These are phyloP conservation scores for Hestina assimilis DNA, from an alignment of 1,140 invertebrate genomes.

Conservation along the genomic window DNA sequence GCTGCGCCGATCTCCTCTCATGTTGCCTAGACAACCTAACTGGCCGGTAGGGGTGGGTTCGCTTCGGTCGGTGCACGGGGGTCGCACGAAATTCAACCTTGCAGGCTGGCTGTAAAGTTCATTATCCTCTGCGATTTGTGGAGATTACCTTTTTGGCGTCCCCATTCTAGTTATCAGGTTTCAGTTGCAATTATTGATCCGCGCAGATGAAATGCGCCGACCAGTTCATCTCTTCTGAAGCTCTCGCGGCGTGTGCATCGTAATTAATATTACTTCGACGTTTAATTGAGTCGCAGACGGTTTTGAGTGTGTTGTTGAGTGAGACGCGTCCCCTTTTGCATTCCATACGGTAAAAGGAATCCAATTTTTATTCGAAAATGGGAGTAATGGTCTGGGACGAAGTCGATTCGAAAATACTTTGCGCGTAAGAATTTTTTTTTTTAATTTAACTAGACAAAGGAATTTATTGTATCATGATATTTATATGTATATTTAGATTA, in stretches of 20 bases:
- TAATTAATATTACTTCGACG: neutral
- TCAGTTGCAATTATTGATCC: slow-evolving; percentile 35
- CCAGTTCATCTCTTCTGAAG: slow-evolving; percentile 15
- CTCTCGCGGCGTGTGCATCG: neutral
- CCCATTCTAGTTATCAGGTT: slow-evolving; percentile 8
- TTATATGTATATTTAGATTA: too few species aligned
- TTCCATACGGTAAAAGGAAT: neutral
- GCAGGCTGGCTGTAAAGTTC: neutral
- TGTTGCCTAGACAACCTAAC: slow-evolving; percentile 13
- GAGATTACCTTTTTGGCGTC: slow-evolving; percentile 15
- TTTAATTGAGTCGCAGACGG: neutral
- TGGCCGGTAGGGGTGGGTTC: slow-evolving; percentile 8
- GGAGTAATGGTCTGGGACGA: slow-evolving; percentile 26
- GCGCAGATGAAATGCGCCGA: slow-evolving; percentile 28
- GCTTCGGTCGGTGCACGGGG: neutral
- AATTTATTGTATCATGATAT: too few species aligned
- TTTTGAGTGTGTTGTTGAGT: neutral
- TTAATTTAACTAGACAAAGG: too few species aligned
- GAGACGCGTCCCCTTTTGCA: neutral
- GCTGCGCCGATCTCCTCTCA: slow-evolving; percentile 22
- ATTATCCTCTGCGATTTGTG: neutral
- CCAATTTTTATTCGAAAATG: neutral
- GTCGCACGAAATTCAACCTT: neutral
- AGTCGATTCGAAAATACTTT: slow-evolving; percentile 16
- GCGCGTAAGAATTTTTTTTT: slow-evolving; percentile 27